phyloP scores from a whole-genome alignment of 2,113 vertebrate genomes.

The Hemiprocne comata region DNA sequence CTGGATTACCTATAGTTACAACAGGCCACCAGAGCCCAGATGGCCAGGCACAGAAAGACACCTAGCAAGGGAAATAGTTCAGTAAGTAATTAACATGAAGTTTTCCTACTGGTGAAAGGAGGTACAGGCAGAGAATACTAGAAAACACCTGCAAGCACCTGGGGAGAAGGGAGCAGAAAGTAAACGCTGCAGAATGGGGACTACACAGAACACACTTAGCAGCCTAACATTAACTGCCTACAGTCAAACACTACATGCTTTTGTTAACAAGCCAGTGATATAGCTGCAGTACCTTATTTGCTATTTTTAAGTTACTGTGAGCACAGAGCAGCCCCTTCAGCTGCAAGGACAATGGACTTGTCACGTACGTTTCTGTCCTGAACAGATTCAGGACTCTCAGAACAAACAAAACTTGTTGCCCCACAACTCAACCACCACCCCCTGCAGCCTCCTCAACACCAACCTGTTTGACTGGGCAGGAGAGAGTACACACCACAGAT shows the following conservation, averaged over 20 bases:
- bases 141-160: background rate
- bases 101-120: background rate
- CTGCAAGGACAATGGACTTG: background rate
- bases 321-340: background rate
- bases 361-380: background rate
- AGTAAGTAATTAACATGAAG: background rate
- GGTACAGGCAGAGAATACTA: background rate
- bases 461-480: background rate
- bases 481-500: background rate
- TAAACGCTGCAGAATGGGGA: background rate
- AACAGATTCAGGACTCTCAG: background rate
- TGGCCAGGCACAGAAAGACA: background rate
- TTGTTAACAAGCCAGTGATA: background rate
- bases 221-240: background rate
- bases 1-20: too few species aligned
- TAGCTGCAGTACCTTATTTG: background rate
- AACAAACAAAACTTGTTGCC: background rate
- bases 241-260: background rate
- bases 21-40: background rate
- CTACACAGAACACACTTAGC: background rate
- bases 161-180: background rate
- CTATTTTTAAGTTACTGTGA: background rate
- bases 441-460: fast-evolving
- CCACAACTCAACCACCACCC: too few species aligned
- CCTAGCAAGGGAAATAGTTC: background rate